phyloP scores from a whole-genome alignment of 1,140 invertebrate genomes.

The Micrasema minimum region DNA sequence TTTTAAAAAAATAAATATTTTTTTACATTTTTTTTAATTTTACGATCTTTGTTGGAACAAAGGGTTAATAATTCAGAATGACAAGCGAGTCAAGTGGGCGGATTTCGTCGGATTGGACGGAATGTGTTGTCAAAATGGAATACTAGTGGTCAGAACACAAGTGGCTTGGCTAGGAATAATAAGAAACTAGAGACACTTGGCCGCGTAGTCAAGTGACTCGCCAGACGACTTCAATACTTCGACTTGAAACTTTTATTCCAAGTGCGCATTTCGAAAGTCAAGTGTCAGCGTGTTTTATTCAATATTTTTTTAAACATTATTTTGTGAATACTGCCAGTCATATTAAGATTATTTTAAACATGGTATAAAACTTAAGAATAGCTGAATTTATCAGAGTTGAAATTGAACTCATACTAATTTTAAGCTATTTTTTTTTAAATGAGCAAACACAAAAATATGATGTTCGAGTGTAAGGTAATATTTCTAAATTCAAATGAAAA shows the following conservation, averaged over 20 bases:
- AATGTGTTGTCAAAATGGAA: constrained; percentile 19
- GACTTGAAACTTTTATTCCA: constrained; percentile 21
- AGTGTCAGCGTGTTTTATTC: constrained; percentile 39
- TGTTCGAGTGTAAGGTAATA: too few species aligned
- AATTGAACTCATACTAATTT: too few species aligned
- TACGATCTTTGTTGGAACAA: too few species aligned
- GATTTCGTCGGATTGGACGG: constrained; percentile 21
- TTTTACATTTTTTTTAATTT: too few species aligned
- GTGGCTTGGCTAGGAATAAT: constrained; percentile 27
- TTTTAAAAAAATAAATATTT: too few species aligned
- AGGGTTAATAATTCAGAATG: constrained; percentile 28
- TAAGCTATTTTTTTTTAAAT: too few species aligned
- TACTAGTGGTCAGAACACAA: constrained; percentile 3
- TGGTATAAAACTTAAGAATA: too few species aligned
- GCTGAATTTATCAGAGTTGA: too few species aligned
- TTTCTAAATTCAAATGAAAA: too few species aligned
- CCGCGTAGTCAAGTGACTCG: constrained; percentile 23
- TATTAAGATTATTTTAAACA: too few species aligned
- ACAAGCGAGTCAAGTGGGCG: constrained; percentile 26
- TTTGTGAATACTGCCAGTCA: too few species aligned
- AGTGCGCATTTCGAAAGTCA: constrained; percentile 24
- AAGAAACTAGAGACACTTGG: neutral
- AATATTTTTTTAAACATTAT: constrained; percentile 27
- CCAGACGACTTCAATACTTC: constrained; percentile 26
- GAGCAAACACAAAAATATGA: too few species aligned